These are phyloP conservation scores for Drosophila paramelanica DNA, from an alignment of 2,888 invertebrate species.

Conservation along the genomic window DNA sequence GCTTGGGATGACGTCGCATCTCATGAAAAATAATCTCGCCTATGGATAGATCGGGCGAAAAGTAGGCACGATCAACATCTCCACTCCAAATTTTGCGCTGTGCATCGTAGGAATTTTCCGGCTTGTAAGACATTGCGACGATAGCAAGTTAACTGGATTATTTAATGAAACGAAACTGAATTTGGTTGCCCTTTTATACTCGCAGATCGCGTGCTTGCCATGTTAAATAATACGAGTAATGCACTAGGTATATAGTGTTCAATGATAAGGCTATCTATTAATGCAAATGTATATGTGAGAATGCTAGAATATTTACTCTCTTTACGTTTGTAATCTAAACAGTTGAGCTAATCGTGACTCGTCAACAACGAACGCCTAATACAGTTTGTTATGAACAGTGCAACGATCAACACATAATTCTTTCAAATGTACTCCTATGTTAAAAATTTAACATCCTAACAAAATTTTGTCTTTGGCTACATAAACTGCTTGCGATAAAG, in stretches of 20 bases:
- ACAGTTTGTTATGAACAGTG: not conserved
- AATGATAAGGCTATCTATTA: not conserved
- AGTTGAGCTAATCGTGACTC: not conserved
- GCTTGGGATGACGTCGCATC: constrained; percentile 57
- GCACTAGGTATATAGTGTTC: not conserved
- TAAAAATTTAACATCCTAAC: no score
- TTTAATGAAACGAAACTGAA: constrained; percentile 5
- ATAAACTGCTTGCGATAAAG: no score
- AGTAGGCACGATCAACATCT: constrained; percentile 26
- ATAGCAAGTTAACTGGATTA: not conserved
- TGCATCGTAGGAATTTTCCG: constrained; percentile 43
- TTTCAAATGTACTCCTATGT: not conserved
- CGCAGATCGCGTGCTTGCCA: not conserved
- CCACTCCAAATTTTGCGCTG: constrained; percentile 63
- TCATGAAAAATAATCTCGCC: constrained; percentile 62
- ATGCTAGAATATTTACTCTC: not conserved
- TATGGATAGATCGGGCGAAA: constrained; percentile 59
- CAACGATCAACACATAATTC: not conserved
- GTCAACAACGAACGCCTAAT: no score
- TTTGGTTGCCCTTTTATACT: constrained; percentile 20
- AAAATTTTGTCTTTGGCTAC: no score
- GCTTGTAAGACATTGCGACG: constrained; percentile 42
- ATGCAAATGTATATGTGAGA: not conserved
- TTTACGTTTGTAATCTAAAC: not conserved
- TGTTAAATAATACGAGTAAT: not conserved